Conservation (phyloP, 2,888 invertebrate genomes). For the Scaptomyza cyrtandrae region DNA sequence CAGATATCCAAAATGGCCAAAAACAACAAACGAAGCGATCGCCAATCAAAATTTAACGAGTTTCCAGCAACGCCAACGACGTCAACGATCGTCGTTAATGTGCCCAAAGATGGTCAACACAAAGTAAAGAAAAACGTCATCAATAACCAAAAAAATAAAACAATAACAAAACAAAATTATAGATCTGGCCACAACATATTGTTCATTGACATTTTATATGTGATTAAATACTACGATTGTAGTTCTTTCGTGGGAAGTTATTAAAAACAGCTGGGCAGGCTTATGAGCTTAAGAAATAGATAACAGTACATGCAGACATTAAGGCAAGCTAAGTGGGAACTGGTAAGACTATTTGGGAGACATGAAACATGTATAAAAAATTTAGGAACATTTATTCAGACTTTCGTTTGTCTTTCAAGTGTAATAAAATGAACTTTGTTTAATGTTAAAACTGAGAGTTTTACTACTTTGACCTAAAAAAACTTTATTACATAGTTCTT, state of each 20-base stretch:
- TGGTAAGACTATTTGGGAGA: background rate
- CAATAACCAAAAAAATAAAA: constrained; percentile 11
- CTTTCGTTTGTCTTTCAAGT: too few relatives aligned
- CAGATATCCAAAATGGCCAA: constrained; percentile 43
- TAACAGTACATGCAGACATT: background rate
- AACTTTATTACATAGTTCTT: too few relatives aligned
- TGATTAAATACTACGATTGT: background rate
- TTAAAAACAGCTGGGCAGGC: background rate
- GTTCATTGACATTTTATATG: background rate
- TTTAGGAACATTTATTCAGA: too few relatives aligned
- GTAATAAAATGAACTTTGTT: too few relatives aligned
- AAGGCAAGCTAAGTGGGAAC: background rate
- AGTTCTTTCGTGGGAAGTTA: constrained; percentile 25
- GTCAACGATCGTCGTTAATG: constrained; percentile 37
- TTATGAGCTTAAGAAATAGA: background rate
- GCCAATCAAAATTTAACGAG: constrained; percentile 52
- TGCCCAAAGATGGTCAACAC: constrained; percentile 62
- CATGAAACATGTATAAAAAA: too few relatives aligned
- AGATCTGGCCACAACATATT: constrained; percentile 9
- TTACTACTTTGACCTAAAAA: too few relatives aligned
- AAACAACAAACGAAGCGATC: constrained; percentile 26
- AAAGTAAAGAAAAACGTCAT: constrained; percentile 49
- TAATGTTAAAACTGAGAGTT: too few relatives aligned
- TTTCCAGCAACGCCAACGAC: constrained; percentile 34
- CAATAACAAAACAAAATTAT: constrained; percentile 19